A percentile compares a stretch with the other conserved stretches of the same genome.
phyloP scores from a whole-genome alignment of 2,113 vertebrate genomes.

The Paraplagusia blochii region DNA sequence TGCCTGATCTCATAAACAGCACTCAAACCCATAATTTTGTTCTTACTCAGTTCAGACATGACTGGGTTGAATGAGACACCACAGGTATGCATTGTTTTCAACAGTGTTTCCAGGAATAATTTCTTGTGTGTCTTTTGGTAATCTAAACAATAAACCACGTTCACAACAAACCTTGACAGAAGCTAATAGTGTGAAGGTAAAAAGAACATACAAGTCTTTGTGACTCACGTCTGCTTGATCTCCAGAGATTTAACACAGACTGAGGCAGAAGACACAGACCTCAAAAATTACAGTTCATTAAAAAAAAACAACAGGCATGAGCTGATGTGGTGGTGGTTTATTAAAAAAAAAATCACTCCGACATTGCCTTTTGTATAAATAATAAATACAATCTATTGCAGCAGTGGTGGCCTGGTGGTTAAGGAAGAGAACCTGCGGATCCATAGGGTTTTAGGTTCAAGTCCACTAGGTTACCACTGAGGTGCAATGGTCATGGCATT shows the following conservation, averaged over 20 bases:
- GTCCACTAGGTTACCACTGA: no score
- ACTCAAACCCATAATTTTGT: neutral
- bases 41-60: neutral
- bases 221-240: slow-evolving; percentile 22
- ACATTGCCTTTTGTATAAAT: no score
- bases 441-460: no score
- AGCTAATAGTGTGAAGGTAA: slow-evolving; percentile 6
- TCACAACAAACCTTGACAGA: slow-evolving; percentile 3
- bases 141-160: neutral
- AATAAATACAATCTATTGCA: no score
- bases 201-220: slow-evolving; percentile 13
- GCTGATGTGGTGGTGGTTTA: no score
- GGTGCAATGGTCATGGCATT: no score
- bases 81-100: neutral
- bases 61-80: neutral
- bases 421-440: no score
- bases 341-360: no score
- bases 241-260: neutral
- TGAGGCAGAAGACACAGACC: neutral
- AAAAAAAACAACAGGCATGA: no score
- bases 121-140: neutral
- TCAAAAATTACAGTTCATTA: no score
- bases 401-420: no score
- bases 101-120: neutral
- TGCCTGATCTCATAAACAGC: neutral